Percentiles rank a stretch among this genome's conserved stretches.
Conservation (phyloP, 2,797 vertebrate genomes). For the Syngnathus acus region DNA sequence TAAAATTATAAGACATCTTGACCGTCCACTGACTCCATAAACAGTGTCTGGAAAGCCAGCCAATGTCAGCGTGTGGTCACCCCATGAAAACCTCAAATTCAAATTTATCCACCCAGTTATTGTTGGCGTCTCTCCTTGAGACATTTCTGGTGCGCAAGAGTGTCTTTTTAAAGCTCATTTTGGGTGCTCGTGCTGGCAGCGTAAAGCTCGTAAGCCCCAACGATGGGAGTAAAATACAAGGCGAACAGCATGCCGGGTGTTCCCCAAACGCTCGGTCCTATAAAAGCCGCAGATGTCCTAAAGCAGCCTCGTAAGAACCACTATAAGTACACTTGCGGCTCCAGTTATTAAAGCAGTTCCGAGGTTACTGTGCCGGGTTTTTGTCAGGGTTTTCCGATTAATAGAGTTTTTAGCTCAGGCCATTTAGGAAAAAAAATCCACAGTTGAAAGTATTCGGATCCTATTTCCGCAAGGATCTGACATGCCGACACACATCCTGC, state of each 20-base stretch:
- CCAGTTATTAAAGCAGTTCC: not conserved
- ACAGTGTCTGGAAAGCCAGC: conserved; percentile 1
- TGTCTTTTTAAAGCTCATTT: conserved; percentile 2
- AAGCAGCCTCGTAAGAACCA: not conserved
- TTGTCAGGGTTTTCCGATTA: not conserved
- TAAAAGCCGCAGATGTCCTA: not conserved
- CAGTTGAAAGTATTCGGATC: not conserved
- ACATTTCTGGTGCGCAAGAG: not conserved
- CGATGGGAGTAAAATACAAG: not conserved
- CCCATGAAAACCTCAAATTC: not conserved
- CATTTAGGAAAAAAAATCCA: no score
- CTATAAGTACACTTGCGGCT: not conserved
- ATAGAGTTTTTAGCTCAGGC: not conserved
- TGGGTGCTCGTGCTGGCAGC: not conserved
- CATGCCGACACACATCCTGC: conserved; percentile 11
- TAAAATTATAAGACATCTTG: not conserved
- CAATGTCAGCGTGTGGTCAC: not conserved
- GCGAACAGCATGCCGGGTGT: conserved; percentile 2
- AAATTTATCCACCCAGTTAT: not conserved
- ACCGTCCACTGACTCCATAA: not conserved
- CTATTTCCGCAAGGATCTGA: not conserved
- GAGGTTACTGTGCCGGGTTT: not conserved
- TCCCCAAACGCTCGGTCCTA: conserved; percentile 1
- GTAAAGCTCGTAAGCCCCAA: conserved; percentile 5
- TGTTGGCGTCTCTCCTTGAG: not conserved